Base-by-base conservation (phyloP, 2,797 vertebrate genomes). In the Notamacropus eugenii region DNA sequence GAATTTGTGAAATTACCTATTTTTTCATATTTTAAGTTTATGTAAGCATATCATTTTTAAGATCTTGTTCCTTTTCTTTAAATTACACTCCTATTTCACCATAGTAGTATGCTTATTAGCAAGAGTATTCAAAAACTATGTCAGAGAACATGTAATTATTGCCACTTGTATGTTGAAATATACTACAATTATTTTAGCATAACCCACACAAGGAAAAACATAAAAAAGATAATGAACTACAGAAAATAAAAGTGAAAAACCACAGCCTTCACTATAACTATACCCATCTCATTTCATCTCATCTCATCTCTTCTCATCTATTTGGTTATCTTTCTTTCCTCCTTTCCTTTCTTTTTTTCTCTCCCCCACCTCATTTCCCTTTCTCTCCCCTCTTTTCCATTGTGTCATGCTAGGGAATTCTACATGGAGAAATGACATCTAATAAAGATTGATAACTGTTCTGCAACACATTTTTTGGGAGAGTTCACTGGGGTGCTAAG, bases 11-110 rank as follows among this genome's bases (percentile, higher is more conserved):
- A 94, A 93, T 94, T 91, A 59, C 0, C 67, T 22, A 12, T 92
- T 74, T 90, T 59, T 87, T 87, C 92, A 93, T 92, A 59, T 40
- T 9, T 96, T 93, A 92, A 92, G 46, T 91, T 55, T 58, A 93
- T 31, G 92, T 92, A 12, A 40, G 29, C 56, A 28, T 0, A 74
- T 95, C 67, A 55, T 87, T 97, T 95, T 95, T 22, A 22, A 29
- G 50, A 95, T 96, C 95, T 91, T 46, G 90, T 94, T 95, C 57
- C 93, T 16, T 91, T 90, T 91, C 28, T 94, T 55, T 54, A 91
- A 96, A 46, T 87, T 40, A 87, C 74, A 87, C 5, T 82, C n/a
- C 67, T 87, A 27, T 82, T 82, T 82, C 67, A 40, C 19, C 19
- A 24, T 24, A 6, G 67, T 82, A 8, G n/a, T 46, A 82, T n/a